Base-by-base conservation (phyloP, 1,140 invertebrate species). In the Cephus cinctus region DNA sequence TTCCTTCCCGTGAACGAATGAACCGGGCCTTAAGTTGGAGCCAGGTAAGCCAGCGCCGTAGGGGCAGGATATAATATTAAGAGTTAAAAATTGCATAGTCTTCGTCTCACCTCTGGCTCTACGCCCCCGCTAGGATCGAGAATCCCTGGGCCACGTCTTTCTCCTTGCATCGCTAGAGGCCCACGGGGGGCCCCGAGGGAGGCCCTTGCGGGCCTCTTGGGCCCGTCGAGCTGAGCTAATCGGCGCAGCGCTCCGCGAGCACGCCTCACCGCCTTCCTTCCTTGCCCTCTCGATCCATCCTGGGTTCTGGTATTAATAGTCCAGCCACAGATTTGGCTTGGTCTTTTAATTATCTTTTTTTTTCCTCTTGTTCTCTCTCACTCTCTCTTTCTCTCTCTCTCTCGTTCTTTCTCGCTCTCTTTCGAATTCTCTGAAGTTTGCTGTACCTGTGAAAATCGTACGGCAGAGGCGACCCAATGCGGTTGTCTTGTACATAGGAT, bases 221-320 rank as follows among this genome's bases (percentile, higher is more conserved):
- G 34, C 34, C 34, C 34, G 14, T 15, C 34, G 34, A 36, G 34
- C 34, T 18, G 38, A 53, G 60, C 59, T 67, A 67, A 69, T 69
- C 66, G 64, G 48, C 55, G 47, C 48, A 52, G 50, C 53, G 56
- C 54, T 46, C 49, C 35, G 52, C 57, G 48, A 63, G 55, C 61
- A 67, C 63, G 56, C 56, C 53, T 58, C 55, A 47, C 52, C 50
- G 47, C 52, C 12, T 6, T 27, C 25, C n/a, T n/a, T n/a, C n/a
- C 25, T 27, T 27, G 6, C 25, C n/a, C 25, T 27, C 25, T 27
- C 25, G 6, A 27, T 27, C 25, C 25, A 8, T n/a, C n/a, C 25
- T n/a, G 25, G 6, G 45, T 43, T 32, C 54, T 47, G 54, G 47
- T 52, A 61, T 61, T 61, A 61, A 59, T 61, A 61, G 56, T 56